Evolutionary conservation across 2,797 vertebrate species (phyloP), one percentile per base, ranked within the genome.

Genomic region (Takifugu ocellatus): DNA sequence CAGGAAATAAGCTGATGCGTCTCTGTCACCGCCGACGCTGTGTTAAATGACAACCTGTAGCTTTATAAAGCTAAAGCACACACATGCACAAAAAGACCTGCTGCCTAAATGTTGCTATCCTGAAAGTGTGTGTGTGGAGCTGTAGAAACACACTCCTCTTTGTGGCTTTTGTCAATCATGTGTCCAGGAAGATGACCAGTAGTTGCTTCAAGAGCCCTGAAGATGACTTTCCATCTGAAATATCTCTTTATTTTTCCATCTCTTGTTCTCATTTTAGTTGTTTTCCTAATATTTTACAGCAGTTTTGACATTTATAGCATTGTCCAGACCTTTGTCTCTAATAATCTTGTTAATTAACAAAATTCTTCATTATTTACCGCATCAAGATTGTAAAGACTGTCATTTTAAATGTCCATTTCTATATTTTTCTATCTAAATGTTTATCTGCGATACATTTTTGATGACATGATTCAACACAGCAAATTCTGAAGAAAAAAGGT

Each of bases 21-120:
- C 44, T 70, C 74, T 75, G 72, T 78, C 80, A 70, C 61, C 69
- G 61, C 49, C 48, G 44, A 27, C 44, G 51, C 39, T 72, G 65
- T 46, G 51, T 69, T 77, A 73, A 83, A 73, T 74, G 70, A 82
- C 67, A 74, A 58, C 56, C 56, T 54, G 69, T 49, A 26, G 66
- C 36, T 12, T 39, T 39, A 39, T 12, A 15, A 39, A 14, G 36
- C 36, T 39, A 14, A 39, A 33, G 33, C 68, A 63, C 56, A 64
- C 57, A 54, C 12, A 69, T 55, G 68, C 24, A 54, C 7, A 33
- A 33, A 33, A 10, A 33, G 8, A 10, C 21, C 31, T 33, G 31
- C 31, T 33, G 31, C 7, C 1, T 9, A 54, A 68, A 69, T 73
- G 69, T 57, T 70, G 71, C 63, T 58, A n/a, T 54, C 54, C 61